Evolutionary conservation across 53 echinoderm and acorn worm genomes (phyloP).

Genomic region (Echinometra lucunter): DNA sequence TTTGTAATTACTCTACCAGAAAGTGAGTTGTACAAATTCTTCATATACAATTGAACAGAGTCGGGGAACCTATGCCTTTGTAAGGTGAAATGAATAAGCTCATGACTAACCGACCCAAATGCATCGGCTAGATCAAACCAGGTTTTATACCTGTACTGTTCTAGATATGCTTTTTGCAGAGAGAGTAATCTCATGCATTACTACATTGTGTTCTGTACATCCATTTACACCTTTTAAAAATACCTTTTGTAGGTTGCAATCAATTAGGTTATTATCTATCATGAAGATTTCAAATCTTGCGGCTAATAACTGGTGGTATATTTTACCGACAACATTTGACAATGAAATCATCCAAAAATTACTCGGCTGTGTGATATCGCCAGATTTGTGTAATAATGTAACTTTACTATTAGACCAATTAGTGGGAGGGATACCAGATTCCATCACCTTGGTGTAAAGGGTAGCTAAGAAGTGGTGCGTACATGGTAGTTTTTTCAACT

Average conservation of each 20-base stretch:
- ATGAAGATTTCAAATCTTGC: neutral
- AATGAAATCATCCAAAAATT: neutral
- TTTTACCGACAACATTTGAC: neutral
- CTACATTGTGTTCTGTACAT: slow-evolving; percentile 17
- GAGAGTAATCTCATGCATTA: neutral
- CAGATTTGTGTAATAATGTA: neutral
- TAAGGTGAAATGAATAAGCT: neutral
- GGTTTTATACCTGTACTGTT: slow-evolving; percentile 4
- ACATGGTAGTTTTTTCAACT: neutral
- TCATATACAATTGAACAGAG: neutral
- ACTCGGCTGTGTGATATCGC: neutral
- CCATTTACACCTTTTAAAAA: slow-evolving; percentile 4
- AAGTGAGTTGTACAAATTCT: neutral
- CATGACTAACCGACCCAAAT: neutral
- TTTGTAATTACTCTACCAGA: neutral
- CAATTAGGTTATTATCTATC: neutral
- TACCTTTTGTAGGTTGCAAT: neutral
- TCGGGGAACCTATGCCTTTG: neutral
- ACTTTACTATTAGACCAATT: neutral
- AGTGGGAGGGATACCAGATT: neutral
- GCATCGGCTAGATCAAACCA: slow-evolving; percentile 46
- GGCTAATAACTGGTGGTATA: slow-evolving; percentile 6
- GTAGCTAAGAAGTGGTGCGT: slow-evolving; percentile 4
- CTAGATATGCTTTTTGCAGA: neutral
- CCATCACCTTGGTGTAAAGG: neutral